Evolutionary conservation across 1,140 invertebrate genomes (phyloP), one percentile per base, ranked within the genome.

Genomic region (Oscheius sp.): DNA sequence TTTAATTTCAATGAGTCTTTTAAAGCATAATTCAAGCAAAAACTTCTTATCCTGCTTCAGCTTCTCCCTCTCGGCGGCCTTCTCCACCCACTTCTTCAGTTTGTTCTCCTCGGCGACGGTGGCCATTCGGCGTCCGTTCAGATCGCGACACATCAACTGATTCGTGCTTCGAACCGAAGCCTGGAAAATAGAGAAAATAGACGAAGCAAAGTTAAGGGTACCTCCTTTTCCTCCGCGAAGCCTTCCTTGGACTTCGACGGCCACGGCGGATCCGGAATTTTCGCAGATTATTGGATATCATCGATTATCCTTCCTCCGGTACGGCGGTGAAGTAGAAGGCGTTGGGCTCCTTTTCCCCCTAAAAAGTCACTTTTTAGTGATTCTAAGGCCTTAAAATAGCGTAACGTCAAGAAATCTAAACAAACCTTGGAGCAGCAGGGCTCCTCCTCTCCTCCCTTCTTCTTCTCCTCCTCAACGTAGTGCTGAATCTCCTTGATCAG

Each of bases 111-210:
- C 94, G 83, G 97, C 97, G 0, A 98, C 95, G 85, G 97, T 94
- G 34, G 94, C 87, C 77, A 98, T 86, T 46, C 95, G 87, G 34
- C 95, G 88, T 0, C 95, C 95, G 86, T 93, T 96, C 2, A 97
- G 86, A 86, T 97, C 95, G 71, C 95, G 86, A 82, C 95, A 97
- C n/a, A 95, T 94, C 87, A 97, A 94, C 49, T 93, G 87, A 81
- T 97, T 97, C 3, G 94, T 97, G 13, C 95, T 97, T 87, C 97
- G 94, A 97, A 1, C 95, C 95, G 87, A 97, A 97, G 26, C 88
- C 86, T 86, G 49, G 28, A 78, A 78, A 49, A n/a, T 34, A 63
- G n/a, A 32, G 18, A 28, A 36, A 32, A 35, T 3, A 13, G 58
- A 76, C 68, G 28, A 23, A n/a, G 18, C n/a, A 45, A 18, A 42